Evolutionary conservation across 2,797 vertebrate species (phyloP).

Genomic region (Lindbergichthys nudifrons): DNA sequence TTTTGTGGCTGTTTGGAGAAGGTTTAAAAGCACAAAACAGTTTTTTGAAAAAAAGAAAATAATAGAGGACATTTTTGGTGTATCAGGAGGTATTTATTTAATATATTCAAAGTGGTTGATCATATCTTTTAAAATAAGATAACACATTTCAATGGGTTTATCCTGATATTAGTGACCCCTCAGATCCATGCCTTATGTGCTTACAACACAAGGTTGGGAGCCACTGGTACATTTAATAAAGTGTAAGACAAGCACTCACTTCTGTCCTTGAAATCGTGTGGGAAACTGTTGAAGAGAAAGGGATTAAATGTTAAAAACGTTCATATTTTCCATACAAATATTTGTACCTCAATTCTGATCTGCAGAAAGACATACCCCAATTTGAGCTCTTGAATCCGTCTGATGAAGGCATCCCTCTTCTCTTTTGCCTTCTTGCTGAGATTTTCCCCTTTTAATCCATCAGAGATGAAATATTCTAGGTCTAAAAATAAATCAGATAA

Average conservation of each 20-base stretch:
- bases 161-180: background rate
- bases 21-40: background rate
- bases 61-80: background rate
- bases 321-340: background rate
- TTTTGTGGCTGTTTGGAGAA: background rate
- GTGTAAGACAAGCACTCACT: slow-evolving; percentile 80
- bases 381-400: slow-evolving; percentile 92
- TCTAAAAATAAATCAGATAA: slow-evolving; percentile 78
- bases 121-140: background rate
- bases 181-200: background rate
- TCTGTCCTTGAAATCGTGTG: slow-evolving; percentile 90
- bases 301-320: background rate
- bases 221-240: slow-evolving; percentile 5
- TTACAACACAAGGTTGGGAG: background rate
- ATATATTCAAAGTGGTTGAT: background rate
- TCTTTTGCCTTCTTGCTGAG: slow-evolving; percentile 95
- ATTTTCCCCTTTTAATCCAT: slow-evolving; percentile 91
- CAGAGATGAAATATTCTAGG: slow-evolving; percentile 89
- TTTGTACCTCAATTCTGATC: background rate
- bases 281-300: slow-evolving; percentile 86
- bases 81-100: background rate
- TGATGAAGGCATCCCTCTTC: slow-evolving; percentile 89
- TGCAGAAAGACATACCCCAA: slow-evolving; percentile 79
- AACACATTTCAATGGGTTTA: background rate
- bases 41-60: background rate